A percentile compares a stretch with the other conserved stretches of the same genome.
These are phyloP conservation scores for Bombus affinis DNA, from an alignment of 1,140 invertebrate species.

Conservation along the genomic window DNA sequence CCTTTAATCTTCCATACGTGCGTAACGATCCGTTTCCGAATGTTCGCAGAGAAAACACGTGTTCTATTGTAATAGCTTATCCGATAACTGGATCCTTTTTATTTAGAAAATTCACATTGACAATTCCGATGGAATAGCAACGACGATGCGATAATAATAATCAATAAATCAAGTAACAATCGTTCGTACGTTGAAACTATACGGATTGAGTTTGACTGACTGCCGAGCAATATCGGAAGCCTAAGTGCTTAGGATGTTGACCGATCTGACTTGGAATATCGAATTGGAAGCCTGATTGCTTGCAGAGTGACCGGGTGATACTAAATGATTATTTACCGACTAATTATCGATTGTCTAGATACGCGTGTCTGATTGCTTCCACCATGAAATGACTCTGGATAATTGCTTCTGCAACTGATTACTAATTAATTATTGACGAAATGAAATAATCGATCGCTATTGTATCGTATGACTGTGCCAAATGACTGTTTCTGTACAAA, in stretches of 20 bases:
- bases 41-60: too few relatives aligned
- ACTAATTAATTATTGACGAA: background rate
- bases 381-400: background rate
- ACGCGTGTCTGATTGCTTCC: background rate
- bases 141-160: background rate
- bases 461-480: too few relatives aligned
- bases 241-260: constrained; percentile 1
- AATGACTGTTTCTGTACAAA: too few relatives aligned
- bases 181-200: background rate
- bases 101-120: too few relatives aligned
- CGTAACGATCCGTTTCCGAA: too few relatives aligned
- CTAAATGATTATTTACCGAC: constrained; percentile 19
- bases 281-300: constrained; percentile 16
- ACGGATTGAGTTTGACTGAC: background rate
- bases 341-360: background rate
- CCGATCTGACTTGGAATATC: background rate
- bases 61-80: too few relatives aligned
- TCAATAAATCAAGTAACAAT: background rate
- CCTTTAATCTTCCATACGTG: too few relatives aligned
- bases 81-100: too few relatives aligned
- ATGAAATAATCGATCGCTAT: background rate
- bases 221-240: background rate
- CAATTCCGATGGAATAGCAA: too few relatives aligned
- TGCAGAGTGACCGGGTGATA: constrained; percentile 3
- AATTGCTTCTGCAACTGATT: background rate